phyloP scores from a whole-genome alignment of 2,888 invertebrate species.

The Idaea biselata region DNA sequence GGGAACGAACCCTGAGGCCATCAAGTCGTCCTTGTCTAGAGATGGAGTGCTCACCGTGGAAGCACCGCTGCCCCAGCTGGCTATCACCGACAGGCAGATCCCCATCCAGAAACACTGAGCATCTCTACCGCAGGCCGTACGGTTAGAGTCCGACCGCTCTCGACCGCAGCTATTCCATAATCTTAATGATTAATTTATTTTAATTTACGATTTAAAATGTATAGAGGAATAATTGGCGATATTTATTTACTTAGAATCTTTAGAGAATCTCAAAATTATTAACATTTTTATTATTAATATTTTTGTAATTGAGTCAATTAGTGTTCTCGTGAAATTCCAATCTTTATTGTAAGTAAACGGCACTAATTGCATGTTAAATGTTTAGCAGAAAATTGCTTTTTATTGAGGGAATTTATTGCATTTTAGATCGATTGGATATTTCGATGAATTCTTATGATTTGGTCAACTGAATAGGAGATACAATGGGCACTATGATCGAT shows the following conservation, averaged over 20 bases:
- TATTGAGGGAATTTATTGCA: conserved; percentile 57
- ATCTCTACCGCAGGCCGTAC: conserved; percentile 36
- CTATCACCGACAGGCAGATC: conserved; percentile 89
- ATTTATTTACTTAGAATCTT: conserved; percentile 75
- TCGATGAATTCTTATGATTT: conserved; percentile 28
- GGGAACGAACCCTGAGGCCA: conserved; percentile 97
- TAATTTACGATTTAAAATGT: conserved; percentile 71
- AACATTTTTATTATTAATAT: conserved; percentile 38
- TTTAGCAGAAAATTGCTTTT: conserved; percentile 59
- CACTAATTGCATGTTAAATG: conserved; percentile 54
- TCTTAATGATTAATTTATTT: conserved; percentile 74
- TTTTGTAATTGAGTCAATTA: conserved; percentile 51
- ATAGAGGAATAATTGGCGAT: conserved; percentile 66
- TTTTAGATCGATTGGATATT: conserved; percentile 53
- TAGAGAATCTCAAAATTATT: conserved; percentile 74
- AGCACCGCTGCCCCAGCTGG: conserved; percentile 95
- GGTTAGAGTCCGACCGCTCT: too few species aligned
- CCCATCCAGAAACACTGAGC: conserved; percentile 85
- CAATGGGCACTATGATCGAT: conserved; percentile 30
- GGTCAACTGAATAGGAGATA: conserved; percentile 28
- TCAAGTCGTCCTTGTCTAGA: conserved; percentile 97
- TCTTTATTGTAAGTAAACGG: conserved; percentile 37
- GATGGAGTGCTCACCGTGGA: conserved; percentile 98
- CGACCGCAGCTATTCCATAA: conserved; percentile 76
- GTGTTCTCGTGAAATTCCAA: conserved; percentile 47